Conservation (phyloP, 2,888 invertebrate species). For the Crematogaster levior region DNA sequence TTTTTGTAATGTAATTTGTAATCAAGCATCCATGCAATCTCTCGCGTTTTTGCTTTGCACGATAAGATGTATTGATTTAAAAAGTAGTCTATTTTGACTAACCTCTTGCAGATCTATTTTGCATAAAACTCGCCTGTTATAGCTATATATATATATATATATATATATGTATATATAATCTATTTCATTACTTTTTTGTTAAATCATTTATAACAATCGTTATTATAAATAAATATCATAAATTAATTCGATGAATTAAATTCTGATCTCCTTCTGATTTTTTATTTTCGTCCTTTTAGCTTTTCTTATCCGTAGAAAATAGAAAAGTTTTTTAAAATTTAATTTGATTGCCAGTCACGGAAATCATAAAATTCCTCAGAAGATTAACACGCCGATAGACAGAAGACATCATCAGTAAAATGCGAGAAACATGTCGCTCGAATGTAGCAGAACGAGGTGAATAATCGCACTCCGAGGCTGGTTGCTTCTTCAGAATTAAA, state of each 20-base stretch:
- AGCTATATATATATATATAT: too few relatives aligned
- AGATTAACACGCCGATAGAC: constrained; percentile 6
- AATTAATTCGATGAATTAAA: background rate
- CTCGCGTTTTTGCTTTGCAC: constrained; percentile 82
- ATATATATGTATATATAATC: too few relatives aligned
- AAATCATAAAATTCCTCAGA: background rate
- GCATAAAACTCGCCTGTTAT: background rate
- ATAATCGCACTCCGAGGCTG: constrained; percentile 39
- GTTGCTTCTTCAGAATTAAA: constrained; percentile 80
- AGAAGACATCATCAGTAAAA: constrained; percentile 3
- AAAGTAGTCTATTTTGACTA: constrained; percentile 76
- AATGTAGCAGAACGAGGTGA: constrained; percentile 38
- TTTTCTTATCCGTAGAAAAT: background rate
- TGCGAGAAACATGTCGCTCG: constrained; percentile 25
- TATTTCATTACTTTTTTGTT: background rate
- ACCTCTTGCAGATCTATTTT: background rate
- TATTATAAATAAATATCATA: background rate
- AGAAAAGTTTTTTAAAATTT: background rate
- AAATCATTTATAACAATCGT: background rate
- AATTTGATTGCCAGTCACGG: background rate
- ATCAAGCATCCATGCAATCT: constrained; percentile 79
- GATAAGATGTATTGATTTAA: constrained; percentile 84
- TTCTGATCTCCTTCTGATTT: background rate
- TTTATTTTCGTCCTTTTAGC: background rate
- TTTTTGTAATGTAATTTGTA: constrained; percentile 78